Evolutionary conservation across 2,888 invertebrate genomes (phyloP), one percentile per base, ranked within the genome.

Genomic region (Abscondita cerata): DNA sequence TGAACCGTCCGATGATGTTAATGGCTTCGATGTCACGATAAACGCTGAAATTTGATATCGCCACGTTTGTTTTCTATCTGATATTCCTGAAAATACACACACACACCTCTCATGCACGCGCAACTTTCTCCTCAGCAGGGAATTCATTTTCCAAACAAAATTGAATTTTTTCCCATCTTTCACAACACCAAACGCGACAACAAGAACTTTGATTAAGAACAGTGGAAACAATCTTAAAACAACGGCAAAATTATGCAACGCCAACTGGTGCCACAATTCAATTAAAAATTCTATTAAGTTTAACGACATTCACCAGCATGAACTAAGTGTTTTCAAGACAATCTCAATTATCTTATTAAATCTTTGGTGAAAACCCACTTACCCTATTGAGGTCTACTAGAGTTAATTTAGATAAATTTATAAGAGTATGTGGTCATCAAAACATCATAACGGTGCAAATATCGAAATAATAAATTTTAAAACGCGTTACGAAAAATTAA

Each of bases 341-440:
- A 70, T 67, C 70, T 69, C 69, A 69, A 69, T 69, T 69, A 70
- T 67, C 67, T 68, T 70, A 70, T 70, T 69, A 70, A 67, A 66
- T 61, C 65, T 63, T 55, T 47, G 63, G 65, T 59, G 62, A 60
- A 56, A 65, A 47, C 33, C 54, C 59, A 51, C 52, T 44, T 38
- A 48, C 47, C 50, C 47, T 46, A 38, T 51, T 40, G 19, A 50
- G 51, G 33, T 44, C 41, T 46, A 46, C 16, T 46, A 52, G 46
- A 36, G 15, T 46, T 44, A 58, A 52, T 52, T 58, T 52, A 58
- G 46, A 46, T 58, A 52, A 58, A 15, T 34, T 52, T 25, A 12
- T 34, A 38, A 51, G 41, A 51, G 57, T 40, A 44, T 25, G 25
- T 25, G 25, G 25, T 25, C 25, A 25, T 25, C 6, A 25, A n/a